Percentiles rank a stretch among this genome's conserved stretches.
Conservation (phyloP, 2,888 invertebrate species). For the Celastrina argiolus region DNA sequence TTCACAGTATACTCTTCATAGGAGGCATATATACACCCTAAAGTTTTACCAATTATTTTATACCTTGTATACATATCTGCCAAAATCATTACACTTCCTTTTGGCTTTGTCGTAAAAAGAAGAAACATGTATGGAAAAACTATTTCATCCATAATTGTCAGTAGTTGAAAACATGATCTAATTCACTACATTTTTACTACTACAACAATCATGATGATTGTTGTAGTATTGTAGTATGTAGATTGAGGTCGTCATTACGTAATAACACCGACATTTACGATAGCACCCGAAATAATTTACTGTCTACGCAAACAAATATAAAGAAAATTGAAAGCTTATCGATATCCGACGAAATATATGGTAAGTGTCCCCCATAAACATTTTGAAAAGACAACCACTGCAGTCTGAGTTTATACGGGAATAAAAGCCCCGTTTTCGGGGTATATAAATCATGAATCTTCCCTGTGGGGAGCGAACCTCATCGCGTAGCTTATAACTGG, state of each 20-base stretch:
- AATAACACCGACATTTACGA: neutral
- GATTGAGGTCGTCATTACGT: slow-evolving; percentile 1
- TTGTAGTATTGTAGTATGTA: neutral
- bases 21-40: too few species aligned
- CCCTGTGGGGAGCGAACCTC: slow-evolving; percentile 16
- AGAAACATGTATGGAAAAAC: too few species aligned
- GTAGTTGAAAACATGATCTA: too few species aligned
- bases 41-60: too few species aligned
- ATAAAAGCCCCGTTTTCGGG: slow-evolving; percentile 15
- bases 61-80: too few species aligned
- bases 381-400: slow-evolving; percentile 18
- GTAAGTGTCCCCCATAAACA: slow-evolving; percentile 18
- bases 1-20: too few species aligned
- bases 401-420: slow-evolving; percentile 14
- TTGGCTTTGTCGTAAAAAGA: too few species aligned
- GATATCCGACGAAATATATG: neutral
- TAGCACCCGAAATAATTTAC: slow-evolving; percentile 3
- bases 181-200: too few species aligned
- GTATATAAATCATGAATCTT: slow-evolving; percentile 20
- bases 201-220: neutral
- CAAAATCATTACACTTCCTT: too few species aligned
- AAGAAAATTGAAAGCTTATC: slow-evolving; percentile 18
- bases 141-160: too few species aligned
- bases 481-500: slow-evolving; percentile 16
- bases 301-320: slow-evolving; percentile 10